Evolutionary conservation across 1,140 invertebrate species (phyloP), one percentile per base, ranked within the genome.

Genomic region (Pseudomyrmex cubaensis): DNA sequence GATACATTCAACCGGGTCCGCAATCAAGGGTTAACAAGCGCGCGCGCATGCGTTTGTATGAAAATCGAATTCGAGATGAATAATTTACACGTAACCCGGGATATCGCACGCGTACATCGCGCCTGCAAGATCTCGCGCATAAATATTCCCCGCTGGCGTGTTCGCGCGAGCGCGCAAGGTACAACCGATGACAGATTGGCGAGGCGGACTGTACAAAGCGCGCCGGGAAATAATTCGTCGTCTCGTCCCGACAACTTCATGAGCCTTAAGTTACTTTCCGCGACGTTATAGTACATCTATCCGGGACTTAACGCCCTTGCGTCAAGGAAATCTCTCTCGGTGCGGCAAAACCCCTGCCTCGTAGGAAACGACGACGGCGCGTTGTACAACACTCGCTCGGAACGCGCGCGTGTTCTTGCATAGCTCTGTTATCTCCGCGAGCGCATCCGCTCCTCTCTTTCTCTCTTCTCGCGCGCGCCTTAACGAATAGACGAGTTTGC

Each of bases 131-230:
- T 59, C 56, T 35, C 20, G 20, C 64, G 69, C 74, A 80, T 75
- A 84, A 87, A 87, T 87, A 78, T 59, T 54, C 54, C 52, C 12
- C 59, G 46, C 50, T n/a, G 22, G 59, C 80, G 67, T 10, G 67
- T 50, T 57, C 15, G 54, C 64, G 25, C 48, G 63, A 25, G 17
- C 0, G n/a, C 66, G 48, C 5, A 12, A 70, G 62, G 59, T 67
- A 85, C 69, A 78, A 85, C 86, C 83, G 85, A 88, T 85, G 86
- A 88, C 86, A 83, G 87, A 88, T 88, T 67, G 86, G 69, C 86
- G 63, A 85, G 62, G 52, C 62, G 62, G 78, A 48, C 87, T 78
- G 46, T 83, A 70, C 73, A 78, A 80, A 85, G 62, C 44, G 73
- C 83, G 25, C 22, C 66, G 69, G 54, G 73, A 88, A 88, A 88